Evolutionary conservation across 2,113 vertebrate species (phyloP).

Genomic region (Telmatochromis sp.): DNA sequence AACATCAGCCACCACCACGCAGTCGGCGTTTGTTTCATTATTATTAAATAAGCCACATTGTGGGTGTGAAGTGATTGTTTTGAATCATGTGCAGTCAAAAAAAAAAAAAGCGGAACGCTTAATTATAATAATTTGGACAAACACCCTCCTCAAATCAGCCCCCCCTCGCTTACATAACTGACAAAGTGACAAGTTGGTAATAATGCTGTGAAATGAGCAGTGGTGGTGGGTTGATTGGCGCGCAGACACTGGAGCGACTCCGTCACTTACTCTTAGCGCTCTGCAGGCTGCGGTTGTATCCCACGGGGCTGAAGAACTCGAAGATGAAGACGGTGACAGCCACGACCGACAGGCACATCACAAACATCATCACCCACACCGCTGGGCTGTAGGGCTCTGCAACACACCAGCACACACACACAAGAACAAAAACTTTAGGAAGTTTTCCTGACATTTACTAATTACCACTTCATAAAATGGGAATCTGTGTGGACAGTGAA

Average conservation of each 20-base stretch:
- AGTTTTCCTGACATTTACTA: neutral
- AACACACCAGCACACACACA: neutral
- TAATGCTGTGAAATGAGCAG: constrained; percentile 27
- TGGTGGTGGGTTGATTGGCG: constrained; percentile 31
- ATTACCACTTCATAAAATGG: neutral
- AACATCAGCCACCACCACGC: neutral
- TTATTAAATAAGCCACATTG: neutral
- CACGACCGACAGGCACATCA: constrained; percentile 93
- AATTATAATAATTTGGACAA: constrained; percentile 19
- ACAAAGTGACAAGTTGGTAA: constrained; percentile 19
- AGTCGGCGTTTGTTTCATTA: neutral
- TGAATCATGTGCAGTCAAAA: neutral
- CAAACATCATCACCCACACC: constrained; percentile 97
- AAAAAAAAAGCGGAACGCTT: neutral
- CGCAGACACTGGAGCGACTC: neutral
- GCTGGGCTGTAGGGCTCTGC: constrained; percentile 91
- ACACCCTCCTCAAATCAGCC: constrained; percentile 19
- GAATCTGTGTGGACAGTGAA: neutral
- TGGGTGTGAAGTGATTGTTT: constrained; percentile 22
- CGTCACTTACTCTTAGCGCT: constrained; percentile 81
- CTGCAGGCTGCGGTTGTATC: constrained; percentile 82
- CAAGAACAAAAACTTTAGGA: neutral
- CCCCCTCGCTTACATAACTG: constrained; percentile 14
- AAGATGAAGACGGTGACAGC: constrained; percentile 94
- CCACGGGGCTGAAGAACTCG: constrained; percentile 86